A percentile compares a stretch with the other conserved stretches of the same genome.
Conservation (phyloP, 2,113 vertebrate genomes). For the Heterocephalus glaber region DNA sequence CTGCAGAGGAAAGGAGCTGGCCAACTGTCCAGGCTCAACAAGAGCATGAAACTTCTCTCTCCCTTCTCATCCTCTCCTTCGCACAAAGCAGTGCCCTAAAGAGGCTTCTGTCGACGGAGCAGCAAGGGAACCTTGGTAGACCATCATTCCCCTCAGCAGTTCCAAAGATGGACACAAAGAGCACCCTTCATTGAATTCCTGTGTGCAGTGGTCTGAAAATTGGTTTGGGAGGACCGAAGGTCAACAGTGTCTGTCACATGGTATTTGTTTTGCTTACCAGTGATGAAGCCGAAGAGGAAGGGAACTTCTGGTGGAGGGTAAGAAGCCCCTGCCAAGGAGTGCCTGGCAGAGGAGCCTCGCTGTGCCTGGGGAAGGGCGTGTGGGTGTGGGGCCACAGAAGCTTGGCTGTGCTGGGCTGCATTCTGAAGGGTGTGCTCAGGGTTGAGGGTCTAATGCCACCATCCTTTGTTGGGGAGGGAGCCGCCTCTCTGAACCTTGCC, state of each 20-base stretch:
- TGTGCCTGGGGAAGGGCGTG: not conserved
- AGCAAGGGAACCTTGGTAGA: not conserved
- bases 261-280: conserved; percentile 51
- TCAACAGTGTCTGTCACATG: conserved; percentile 6
- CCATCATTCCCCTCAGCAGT: not conserved
- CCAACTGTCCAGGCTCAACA: not conserved
- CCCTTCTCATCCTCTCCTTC: conserved; percentile 49
- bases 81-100: conserved; percentile 47
- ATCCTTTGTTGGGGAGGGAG: not conserved
- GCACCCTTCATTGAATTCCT: conserved; percentile 1
- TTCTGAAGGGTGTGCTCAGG: not conserved
- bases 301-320: conserved; percentile 22
- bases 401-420: not conserved
- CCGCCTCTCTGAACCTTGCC: not conserved
- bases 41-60: conserved; percentile 17
- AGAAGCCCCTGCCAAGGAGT: not conserved
- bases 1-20: conserved; percentile 35
- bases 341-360: not conserved
- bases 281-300: conserved; percentile 43
- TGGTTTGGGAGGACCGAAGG: conserved; percentile 16
- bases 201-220: not conserved
- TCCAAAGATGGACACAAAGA: conserved; percentile 54
- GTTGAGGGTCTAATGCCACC: not conserved
- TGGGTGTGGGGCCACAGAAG: not conserved
- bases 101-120: conserved; percentile 69